Evolutionary conservation across 2,888 invertebrate species (phyloP).

Genomic region (Hirtodrosophila trivittata): DNA sequence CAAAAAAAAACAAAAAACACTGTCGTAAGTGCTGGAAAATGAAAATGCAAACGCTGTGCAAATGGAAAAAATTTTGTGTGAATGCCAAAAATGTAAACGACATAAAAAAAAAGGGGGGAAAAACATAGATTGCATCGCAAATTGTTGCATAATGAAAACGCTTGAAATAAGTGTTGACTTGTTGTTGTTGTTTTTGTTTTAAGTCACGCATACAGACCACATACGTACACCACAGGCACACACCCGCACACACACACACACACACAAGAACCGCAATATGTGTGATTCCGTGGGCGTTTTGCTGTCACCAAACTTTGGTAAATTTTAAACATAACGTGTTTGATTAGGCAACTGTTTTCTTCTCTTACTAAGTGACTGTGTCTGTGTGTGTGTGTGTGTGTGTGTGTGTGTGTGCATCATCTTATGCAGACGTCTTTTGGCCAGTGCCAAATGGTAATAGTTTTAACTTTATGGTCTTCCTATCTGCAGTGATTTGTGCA

Average conservation of each 20-base stretch:
- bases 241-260: conserved; percentile 1
- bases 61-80: conserved; percentile 13
- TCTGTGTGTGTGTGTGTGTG: conserved; percentile 7
- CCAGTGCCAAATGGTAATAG: conserved; percentile 19
- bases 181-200: conserved; percentile 12
- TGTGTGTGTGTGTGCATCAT: not conserved
- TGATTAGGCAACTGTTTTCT: conserved; percentile 36
- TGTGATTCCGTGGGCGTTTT: conserved; percentile 9
- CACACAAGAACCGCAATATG: not conserved
- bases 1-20: conserved; percentile 4
- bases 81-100: conserved; percentile 35
- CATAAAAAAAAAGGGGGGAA: conserved; percentile 6
- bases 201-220: not conserved
- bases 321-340: conserved; percentile 31
- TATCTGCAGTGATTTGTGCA: conserved; percentile 12
- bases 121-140: conserved; percentile 27
- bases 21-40: conserved; percentile 57
- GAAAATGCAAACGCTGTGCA: conserved; percentile 34
- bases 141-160: conserved; percentile 58
- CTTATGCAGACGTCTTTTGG: conserved; percentile 13
- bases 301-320: conserved; percentile 29
- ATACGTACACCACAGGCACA: not conserved
- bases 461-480: conserved; percentile 23
- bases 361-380: conserved; percentile 6
- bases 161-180: conserved; percentile 29